Evolutionary conservation across 2,797 vertebrate genomes (phyloP).

Genomic region (Xenentodon cancila): DNA sequence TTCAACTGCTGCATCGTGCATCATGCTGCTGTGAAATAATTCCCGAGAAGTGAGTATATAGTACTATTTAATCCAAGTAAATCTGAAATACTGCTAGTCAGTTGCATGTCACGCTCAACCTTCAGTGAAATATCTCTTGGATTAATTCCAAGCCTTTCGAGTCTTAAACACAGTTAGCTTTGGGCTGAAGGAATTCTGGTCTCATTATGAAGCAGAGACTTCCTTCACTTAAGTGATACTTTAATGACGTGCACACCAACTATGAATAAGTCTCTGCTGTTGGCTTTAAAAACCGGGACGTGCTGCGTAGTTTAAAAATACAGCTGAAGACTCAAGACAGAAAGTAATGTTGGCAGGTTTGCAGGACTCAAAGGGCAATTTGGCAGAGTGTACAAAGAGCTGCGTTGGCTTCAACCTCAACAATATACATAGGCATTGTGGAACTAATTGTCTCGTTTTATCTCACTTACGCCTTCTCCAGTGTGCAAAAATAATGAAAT

Average conservation of each 20-base stretch:
- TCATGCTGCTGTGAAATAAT: constrained; percentile 9
- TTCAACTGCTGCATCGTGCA: constrained; percentile 5
- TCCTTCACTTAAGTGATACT: constrained; percentile 26
- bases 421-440: constrained; percentile 11
- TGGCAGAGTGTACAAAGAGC: constrained; percentile 14
- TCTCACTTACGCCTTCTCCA: neutral
- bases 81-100: constrained; percentile 13
- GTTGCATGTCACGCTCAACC: constrained; percentile 13
- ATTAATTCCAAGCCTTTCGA: no score
- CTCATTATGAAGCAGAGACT: constrained; percentile 9
- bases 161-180: no score
- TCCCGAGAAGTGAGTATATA: neutral
- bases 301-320: constrained; percentile 14
- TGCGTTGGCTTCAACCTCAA: constrained; percentile 6
- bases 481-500: neutral
- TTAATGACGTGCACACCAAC: constrained; percentile 18
- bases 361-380: constrained; percentile 21
- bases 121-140: neutral
- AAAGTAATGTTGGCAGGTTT: constrained; percentile 35
- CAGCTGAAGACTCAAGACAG: constrained; percentile 7
- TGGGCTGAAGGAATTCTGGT: constrained; percentile 3
- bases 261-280: constrained; percentile 18
- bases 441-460: constrained; percentile 5
- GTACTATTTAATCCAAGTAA: constrained; percentile 8
- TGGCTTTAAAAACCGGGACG: constrained; percentile 25